Base-by-base conservation (phyloP, 2,113 vertebrate species). In the Bos javanicus region DNA sequence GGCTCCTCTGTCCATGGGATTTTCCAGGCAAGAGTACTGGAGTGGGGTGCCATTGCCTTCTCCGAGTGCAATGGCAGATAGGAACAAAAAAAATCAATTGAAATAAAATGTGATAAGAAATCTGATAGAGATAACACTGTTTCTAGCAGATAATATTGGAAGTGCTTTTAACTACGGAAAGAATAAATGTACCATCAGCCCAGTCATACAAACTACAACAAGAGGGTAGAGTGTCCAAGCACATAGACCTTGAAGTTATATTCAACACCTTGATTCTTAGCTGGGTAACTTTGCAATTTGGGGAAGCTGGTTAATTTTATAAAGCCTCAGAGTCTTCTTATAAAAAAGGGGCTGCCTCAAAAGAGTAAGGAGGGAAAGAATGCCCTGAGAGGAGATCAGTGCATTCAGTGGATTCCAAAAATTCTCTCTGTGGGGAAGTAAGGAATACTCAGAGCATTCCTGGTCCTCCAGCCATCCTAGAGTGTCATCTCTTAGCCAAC, bases 1-100 rank as follows among this genome's bases (percentile, higher is more conserved):
- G 59, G 59, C 59, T 60, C 59, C 59, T 30, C 28, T 0, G 0
- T 30, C 13, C 28, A 15, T 30, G 28, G 28, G 13, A 30, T 60
- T 15, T 15, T 60, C 26, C 13, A 60, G 59, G 59, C 59, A 60
- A 30, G 59, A 30, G 28, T 30, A 30, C 28, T 62, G 28, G 13
- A 62, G 13, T 62, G 14, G 59, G 59, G 26, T 60, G 26, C 59
- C 59, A 30, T 60, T 1, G 2, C 12, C 59, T 60, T 60, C 13
- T 60, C 59, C 0, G 28, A 80, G 7, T 14, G 17, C 60, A 89
- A 33, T 76, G 60, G 39, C 14, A 96, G 43, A 62, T 21, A 28
- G n/a, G 23, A 84, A 88, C 39, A 95, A 78, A 96, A 60, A 60
- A 90, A 90, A 80, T 21, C 57, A 90, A 76, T 30, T 92, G 82